Evolutionary conservation across 2,888 invertebrate genomes (phyloP).

Genomic region (Tenthredo mesomela): DNA sequence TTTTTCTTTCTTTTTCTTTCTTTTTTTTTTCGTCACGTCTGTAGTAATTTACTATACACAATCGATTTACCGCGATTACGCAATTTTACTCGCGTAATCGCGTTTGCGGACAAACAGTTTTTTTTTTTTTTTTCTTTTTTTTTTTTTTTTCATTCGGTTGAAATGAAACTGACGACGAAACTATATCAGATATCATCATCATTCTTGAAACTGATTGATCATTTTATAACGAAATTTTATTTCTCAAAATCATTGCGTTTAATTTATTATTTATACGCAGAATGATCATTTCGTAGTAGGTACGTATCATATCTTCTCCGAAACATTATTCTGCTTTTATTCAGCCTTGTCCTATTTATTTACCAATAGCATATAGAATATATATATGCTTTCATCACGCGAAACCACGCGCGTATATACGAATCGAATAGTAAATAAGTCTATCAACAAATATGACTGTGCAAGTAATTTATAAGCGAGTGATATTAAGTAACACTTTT

Average conservation of each 20-base stretch:
- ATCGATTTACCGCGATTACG: slow-evolving; percentile 46
- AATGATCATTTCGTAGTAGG: background rate
- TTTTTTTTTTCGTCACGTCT: slow-evolving; percentile 5
- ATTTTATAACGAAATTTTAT: background rate
- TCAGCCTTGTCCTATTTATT: slow-evolving; percentile 26
- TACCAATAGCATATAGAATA: background rate
- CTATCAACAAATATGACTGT: background rate
- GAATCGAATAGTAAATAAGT: background rate
- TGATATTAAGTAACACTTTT: slow-evolving; percentile 29
- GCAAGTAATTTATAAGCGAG: background rate
- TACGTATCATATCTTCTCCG: background rate
- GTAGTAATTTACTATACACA: slow-evolving; percentile 23
- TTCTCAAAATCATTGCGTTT: background rate
- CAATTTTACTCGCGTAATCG: slow-evolving; percentile 11
- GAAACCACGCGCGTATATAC: background rate
- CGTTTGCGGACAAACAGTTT: background rate
- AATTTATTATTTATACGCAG: background rate
- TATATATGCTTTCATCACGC: background rate
- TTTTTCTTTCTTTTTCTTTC: background rate
- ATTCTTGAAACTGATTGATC: background rate
- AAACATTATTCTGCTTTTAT: slow-evolving; percentile 7
- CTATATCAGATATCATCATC: background rate
- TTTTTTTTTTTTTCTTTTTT: too few relatives aligned
- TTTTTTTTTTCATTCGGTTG: background rate
- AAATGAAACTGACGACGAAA: background rate